These are phyloP conservation scores for Aethes cnicana DNA, from an alignment of 2,888 invertebrate species.

Conservation along the genomic window DNA sequence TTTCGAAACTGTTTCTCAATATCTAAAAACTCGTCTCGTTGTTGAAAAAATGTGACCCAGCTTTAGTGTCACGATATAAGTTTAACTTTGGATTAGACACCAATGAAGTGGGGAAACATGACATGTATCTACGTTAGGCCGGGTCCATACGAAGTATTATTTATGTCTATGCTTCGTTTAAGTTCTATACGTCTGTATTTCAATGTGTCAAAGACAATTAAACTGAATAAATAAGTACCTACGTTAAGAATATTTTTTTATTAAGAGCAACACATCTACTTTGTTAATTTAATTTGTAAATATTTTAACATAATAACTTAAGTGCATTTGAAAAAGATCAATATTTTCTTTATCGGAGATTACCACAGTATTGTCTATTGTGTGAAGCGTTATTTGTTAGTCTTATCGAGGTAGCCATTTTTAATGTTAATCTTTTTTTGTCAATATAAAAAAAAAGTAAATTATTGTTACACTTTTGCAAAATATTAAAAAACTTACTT, in stretches of 20 bases:
- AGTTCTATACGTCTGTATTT: too few species aligned
- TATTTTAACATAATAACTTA: constrained; percentile 30
- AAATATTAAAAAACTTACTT: constrained; percentile 78
- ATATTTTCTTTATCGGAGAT: constrained; percentile 46
- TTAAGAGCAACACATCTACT: constrained; percentile 9
- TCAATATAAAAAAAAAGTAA: constrained; percentile 69
- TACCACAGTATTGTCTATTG: constrained; percentile 67
- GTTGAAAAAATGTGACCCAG: too few species aligned
- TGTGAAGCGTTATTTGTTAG: constrained; percentile 50
- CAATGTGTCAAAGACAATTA: too few species aligned
- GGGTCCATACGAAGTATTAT: too few species aligned
- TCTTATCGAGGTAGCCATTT: constrained; percentile 63
- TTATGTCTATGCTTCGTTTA: too few species aligned
- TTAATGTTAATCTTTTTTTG: constrained; percentile 65
- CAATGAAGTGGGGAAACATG: too few species aligned
- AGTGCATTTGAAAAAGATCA: constrained; percentile 37
- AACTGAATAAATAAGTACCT: constrained; percentile 11
- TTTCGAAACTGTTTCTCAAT: too few species aligned
- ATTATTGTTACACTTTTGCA: constrained; percentile 76
- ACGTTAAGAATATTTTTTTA: too few species aligned
- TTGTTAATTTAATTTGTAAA: constrained; percentile 35
- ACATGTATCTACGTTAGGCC: too few species aligned
- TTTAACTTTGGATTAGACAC: too few species aligned
- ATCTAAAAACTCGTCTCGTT: too few species aligned
- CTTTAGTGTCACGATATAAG: too few species aligned